phyloP scores from a whole-genome alignment of 2,113 vertebrate genomes.

The Dasyprocta punctata region DNA sequence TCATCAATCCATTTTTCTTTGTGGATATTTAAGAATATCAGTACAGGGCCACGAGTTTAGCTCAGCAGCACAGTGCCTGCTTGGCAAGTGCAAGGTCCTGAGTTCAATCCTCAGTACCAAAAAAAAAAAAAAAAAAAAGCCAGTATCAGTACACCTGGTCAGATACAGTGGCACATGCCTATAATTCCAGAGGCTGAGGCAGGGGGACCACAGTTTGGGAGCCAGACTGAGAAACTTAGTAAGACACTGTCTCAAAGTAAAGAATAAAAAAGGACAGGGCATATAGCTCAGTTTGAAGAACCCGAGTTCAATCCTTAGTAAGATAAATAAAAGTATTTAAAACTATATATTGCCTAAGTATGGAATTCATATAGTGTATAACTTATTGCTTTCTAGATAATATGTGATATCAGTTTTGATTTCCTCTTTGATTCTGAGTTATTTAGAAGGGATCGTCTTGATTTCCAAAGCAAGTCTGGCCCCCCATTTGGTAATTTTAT shows the following conservation, averaged over 20 bases:
- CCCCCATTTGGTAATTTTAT: neutral
- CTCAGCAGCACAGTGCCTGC: no score
- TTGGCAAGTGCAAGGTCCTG: no score
- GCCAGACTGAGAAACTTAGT: neutral
- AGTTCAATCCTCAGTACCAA: no score
- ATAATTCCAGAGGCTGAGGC: neutral
- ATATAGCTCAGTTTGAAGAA: neutral
- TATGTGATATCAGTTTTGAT: neutral
- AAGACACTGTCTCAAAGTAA: neutral
- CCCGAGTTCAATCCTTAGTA: neutral
- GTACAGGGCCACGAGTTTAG: neutral
- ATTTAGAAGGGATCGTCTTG: neutral
- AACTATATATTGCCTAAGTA: slow-evolving; percentile 8
- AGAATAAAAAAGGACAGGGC: neutral
- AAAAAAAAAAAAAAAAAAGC: no score
- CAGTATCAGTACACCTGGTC: neutral
- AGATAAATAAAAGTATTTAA: slow-evolving; percentile 17
- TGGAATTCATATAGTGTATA: neutral
- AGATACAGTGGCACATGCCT: neutral
- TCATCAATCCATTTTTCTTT: slow-evolving; percentile 1
- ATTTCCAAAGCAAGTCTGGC: neutral
- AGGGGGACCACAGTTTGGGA: neutral
- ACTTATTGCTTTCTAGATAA: slow-evolving; percentile 4
- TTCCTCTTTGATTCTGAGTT: neutral
- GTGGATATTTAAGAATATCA: neutral